Evolutionary conservation across 2,888 invertebrate species (phyloP).

Genomic region (Ellobium chinense): DNA sequence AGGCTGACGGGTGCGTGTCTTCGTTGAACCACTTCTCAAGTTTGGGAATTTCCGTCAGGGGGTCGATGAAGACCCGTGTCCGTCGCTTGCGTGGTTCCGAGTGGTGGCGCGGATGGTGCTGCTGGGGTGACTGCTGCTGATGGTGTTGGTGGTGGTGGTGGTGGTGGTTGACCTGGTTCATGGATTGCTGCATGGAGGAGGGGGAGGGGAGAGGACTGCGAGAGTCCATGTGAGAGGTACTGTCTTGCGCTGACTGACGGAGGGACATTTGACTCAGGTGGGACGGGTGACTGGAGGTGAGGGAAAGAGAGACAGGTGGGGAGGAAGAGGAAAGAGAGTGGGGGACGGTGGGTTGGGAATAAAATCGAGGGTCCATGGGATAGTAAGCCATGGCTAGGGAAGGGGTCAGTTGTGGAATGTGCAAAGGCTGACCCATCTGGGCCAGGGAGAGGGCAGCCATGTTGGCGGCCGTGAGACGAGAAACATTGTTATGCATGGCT

Average conservation of each 20-base stretch:
- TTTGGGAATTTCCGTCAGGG: constrained; percentile 93
- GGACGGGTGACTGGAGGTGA: neutral
- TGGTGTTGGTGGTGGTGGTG: constrained; percentile 43
- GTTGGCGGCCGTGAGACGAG: constrained; percentile 50
- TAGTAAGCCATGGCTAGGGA: constrained; percentile 73
- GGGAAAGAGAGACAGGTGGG: neutral
- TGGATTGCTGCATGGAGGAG: constrained; percentile 33
- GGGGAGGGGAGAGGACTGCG: constrained; percentile 38
- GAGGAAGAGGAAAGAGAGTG: constrained; percentile 29
- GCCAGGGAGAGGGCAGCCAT: constrained; percentile 56
- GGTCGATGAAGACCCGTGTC: constrained; percentile 99
- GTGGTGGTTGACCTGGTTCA: constrained; percentile 24
- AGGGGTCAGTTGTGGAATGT: constrained; percentile 72
- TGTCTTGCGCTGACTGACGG: constrained; percentile 27
- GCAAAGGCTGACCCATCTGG: constrained; percentile 61
- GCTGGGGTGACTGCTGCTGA: constrained; percentile 31
- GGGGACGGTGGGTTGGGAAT: constrained; percentile 57
- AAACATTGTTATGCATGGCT: constrained; percentile 44
- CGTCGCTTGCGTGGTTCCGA: constrained; percentile 85
- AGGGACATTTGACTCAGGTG: constrained; percentile 6
- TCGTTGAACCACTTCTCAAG: constrained; percentile 92
- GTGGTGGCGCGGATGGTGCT: constrained; percentile 36
- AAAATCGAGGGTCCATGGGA: constrained; percentile 69
- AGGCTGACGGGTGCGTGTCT: constrained; percentile 99
- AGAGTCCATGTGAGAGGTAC: constrained; percentile 13